Percentiles rank a stretch among this genome's conserved stretches.
Evolutionary conservation across 2,113 vertebrate genomes (phyloP).

Genomic region (Nothocercus nigrocapillus): DNA sequence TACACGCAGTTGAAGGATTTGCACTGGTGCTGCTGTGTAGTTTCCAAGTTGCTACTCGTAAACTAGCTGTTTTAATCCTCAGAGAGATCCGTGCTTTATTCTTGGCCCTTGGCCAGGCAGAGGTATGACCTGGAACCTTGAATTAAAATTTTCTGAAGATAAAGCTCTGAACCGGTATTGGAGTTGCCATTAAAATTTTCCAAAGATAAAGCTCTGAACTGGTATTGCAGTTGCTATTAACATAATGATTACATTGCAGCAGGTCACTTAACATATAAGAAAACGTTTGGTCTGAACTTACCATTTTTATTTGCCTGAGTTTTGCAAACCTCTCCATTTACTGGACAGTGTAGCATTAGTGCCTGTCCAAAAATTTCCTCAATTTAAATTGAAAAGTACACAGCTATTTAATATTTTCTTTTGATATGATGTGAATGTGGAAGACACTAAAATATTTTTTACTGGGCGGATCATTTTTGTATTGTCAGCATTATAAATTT

Average conservation of each 20-base stretch:
- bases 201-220: not conserved
- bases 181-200: not conserved
- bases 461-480: not conserved
- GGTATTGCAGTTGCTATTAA: not conserved
- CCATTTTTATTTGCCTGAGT: not conserved
- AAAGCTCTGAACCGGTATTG: not conserved
- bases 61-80: conserved; percentile 93
- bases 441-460: not conserved
- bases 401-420: not conserved
- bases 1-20: conserved; percentile 92
- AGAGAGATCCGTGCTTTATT: conserved; percentile 94
- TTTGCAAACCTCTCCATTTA: not conserved
- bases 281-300: not conserved
- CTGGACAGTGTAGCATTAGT: not conserved
- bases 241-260: not conserved
- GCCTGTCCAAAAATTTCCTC: not conserved
- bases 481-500: not conserved
- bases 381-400: not conserved
- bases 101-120: conserved; percentile 90
- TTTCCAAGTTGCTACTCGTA: conserved; percentile 93
- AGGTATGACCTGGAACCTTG: conserved; percentile 80
- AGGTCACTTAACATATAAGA: not conserved
- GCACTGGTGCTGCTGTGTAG: conserved; percentile 95
- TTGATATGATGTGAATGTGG: not conserved
- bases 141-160: not conserved